Evolutionary conservation across 2,113 vertebrate species (phyloP), one percentile per base, ranked within the genome.

Genomic region (Turnix velox): DNA sequence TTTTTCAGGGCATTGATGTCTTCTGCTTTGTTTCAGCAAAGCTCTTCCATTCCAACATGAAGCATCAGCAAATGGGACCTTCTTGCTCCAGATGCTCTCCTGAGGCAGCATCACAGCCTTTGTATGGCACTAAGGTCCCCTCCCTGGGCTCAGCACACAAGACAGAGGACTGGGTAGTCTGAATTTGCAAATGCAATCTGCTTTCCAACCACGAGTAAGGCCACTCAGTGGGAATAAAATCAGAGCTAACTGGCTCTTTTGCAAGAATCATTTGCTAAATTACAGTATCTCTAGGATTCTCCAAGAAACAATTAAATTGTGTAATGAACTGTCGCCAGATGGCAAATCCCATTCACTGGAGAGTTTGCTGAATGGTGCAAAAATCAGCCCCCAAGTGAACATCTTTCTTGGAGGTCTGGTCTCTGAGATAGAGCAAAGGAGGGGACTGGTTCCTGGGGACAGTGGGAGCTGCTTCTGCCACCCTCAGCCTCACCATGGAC

Each of bases 401-500:
- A 4, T 4, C n/a, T 25, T 55, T 33, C n/a, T 19, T 18, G 16
- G 33, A 57, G 43, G 22, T 48, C 45, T 72, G 6, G 1, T 37
- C 31, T 37, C 30, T 22, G 30, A 24, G 3, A 7, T 0, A n/a
- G 58, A 57, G 45, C 22, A 14, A 14, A 66, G 45, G 58, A 37
- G 15, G 22, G 18, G 37, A 19, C 31, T 4, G 18, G 28, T 4
- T 40, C 35, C 35, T 25, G 42, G 30, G 61, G 40, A 27, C 52
- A 48, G 23, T 4, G 1, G 84, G 57, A 65, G 45, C 46, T 3
- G 12, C 19, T 37, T 27, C 31, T 48, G 49, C 31, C 49, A 20
- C 46, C 54, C 43, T 10, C 25, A 15, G 31, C 31, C 49, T 40
- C 2, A 0, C 28, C 39, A 24, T 0, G 0, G 23, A 5, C 23